Evolutionary conservation across 2,113 vertebrate species (phyloP), one percentile per base, ranked within the genome.

Genomic region (Toxotes jaculatrix): DNA sequence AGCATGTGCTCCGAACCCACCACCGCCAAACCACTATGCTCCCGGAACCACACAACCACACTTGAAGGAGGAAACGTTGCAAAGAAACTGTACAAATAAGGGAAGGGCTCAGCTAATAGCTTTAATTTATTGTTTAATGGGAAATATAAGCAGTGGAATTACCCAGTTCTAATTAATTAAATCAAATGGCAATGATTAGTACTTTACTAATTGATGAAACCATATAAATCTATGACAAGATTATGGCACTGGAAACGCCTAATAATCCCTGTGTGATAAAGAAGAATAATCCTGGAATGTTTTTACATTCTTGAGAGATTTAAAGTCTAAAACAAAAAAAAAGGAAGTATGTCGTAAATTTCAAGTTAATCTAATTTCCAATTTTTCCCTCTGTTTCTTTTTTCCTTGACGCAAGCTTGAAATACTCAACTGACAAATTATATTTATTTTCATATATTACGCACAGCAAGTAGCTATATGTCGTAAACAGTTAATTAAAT

Each of bases 141-240:
- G 80, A 88, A 84, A 83, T 87, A 83, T 78, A 89, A 91, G 80
- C 82, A 64, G 56, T 80, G 57, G 83, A 90, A 92, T 88, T 84
- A 89, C 47, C 82, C 82, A 59, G 71, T 86, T 87, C 68, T 72
- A 89, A 89, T 91, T 89, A 92, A 92, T 92, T 90, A 78, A 82
- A 79, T 53, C 63, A 86, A 86, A 86, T 85, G 80, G 49, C 79
- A 87, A 84, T 71, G 80, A 92, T 87, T 88, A 86, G 79, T 83
- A 84, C 83, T 89, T 89, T 86, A 55, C 87, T 87, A 91, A 91
- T 84, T 93, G 88, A 92, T 87, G 77, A 89, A 86, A 84, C 69
- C 78, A 80, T 83, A 87, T 74, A 88, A 90, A 92, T 92, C 63
- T 86, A 32, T 87, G 88, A 88, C 83, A 88, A 88, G 90, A 93